Evolutionary conservation across 2,888 invertebrate genomes (phyloP).

Genomic region (Cryptocheilus praepositus): DNA sequence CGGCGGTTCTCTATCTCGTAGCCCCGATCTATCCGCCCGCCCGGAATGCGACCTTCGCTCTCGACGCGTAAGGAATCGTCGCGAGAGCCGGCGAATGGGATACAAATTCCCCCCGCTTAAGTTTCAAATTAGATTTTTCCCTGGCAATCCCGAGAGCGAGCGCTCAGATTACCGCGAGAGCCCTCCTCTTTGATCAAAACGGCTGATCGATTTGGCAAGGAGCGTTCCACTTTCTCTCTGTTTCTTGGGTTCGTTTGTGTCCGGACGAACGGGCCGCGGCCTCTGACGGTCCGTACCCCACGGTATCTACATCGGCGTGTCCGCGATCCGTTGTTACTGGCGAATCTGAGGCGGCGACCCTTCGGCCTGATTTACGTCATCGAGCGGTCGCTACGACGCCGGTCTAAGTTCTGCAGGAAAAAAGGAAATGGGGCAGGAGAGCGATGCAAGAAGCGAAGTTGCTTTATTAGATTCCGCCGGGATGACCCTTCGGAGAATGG

Average conservation of each 20-base stretch:
- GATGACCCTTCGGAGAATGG: constrained; percentile 46
- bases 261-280: neutral
- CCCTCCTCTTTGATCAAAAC: constrained; percentile 53
- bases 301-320: too few species aligned
- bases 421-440: neutral
- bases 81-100: constrained; percentile 48
- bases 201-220: constrained; percentile 59
- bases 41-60: constrained; percentile 43
- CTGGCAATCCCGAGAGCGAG: constrained; percentile 43
- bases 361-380: constrained; percentile 49
- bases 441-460: constrained; percentile 28
- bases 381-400: constrained; percentile 32
- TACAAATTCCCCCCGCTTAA: constrained; percentile 57
- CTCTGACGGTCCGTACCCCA: too few species aligned
- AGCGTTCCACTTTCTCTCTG: constrained; percentile 35
- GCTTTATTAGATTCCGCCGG: constrained; percentile 48
- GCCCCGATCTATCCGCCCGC: constrained; percentile 1
- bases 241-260: neutral
- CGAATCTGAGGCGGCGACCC: constrained; percentile 45
- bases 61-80: constrained; percentile 50
- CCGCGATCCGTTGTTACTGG: neutral
- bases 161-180: constrained; percentile 51
- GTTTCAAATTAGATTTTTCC: constrained; percentile 60
- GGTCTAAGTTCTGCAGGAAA: constrained; percentile 6
- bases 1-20: neutral